Conservation (phyloP, 2,113 vertebrate genomes). For the Ranitomeya imitator region DNA sequence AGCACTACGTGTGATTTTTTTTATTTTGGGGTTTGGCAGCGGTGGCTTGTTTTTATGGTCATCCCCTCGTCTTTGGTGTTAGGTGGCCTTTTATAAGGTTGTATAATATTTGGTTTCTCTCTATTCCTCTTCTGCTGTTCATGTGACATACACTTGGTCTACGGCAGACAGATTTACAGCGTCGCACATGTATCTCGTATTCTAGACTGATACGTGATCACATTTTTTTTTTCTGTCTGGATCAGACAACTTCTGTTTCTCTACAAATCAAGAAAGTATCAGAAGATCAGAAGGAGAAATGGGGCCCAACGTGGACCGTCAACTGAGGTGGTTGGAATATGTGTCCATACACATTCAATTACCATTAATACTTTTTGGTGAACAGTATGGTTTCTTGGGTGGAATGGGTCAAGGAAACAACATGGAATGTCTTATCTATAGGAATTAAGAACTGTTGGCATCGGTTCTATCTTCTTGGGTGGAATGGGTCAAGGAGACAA, state of each 20-base stretch:
- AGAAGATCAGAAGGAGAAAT: too few relatives aligned
- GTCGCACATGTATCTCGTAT: not conserved
- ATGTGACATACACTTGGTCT: conserved; percentile 9
- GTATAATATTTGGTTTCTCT: conserved; percentile 20
- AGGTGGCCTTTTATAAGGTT: not conserved
- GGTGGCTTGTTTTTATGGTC: not conserved
- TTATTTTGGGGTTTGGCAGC: not conserved
- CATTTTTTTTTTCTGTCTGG: not conserved
- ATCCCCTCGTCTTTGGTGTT: not conserved
- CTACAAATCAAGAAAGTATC: not conserved
- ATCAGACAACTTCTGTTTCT: not conserved
- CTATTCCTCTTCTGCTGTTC: not conserved
- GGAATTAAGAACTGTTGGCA: not conserved
- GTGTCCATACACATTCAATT: not conserved
- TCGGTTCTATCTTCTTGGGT: not conserved
- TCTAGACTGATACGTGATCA: not conserved
- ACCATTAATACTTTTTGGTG: not conserved
- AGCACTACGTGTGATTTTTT: too few relatives aligned
- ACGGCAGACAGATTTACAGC: not conserved
- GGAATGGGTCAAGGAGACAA: not conserved
- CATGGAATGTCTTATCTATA: not conserved
- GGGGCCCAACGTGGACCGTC: not conserved
- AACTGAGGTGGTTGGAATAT: not conserved
- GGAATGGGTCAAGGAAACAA: not conserved
- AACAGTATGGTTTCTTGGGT: not conserved